Conservation (phyloP, 2,888 invertebrate genomes). For the Julus scanicus region DNA sequence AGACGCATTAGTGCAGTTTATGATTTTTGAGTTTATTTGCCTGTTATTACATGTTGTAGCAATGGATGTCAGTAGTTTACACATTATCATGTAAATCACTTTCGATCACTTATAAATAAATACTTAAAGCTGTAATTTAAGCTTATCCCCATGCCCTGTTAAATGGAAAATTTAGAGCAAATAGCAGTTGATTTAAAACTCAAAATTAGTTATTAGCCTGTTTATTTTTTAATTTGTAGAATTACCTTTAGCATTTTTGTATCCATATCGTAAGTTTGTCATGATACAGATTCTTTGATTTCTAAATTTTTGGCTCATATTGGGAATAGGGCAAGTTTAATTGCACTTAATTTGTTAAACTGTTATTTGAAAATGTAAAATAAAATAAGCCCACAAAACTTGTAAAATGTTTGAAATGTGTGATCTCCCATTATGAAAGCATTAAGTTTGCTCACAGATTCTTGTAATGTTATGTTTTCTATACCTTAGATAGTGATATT, state of each 20-base stretch:
- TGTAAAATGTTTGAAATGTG: constrained; percentile 32
- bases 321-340: not conserved
- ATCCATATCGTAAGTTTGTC: not conserved
- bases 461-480: too few relatives aligned
- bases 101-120: not conserved
- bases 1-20: not conserved
- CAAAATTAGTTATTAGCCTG: not conserved
- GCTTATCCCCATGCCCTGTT: not conserved
- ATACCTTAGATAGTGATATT: too few relatives aligned
- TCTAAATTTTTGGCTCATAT: not conserved
- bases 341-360: not conserved
- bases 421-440: not conserved
- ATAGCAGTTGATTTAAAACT: not conserved
- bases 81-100: not conserved
- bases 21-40: constrained; percentile 38
- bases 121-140: not conserved
- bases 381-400: constrained; percentile 19
- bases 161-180: not conserved
- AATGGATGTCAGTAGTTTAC: constrained; percentile 2
- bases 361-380: constrained; percentile 48
- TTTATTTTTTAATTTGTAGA: constrained; percentile 11
- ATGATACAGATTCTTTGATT: not conserved
- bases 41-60: constrained; percentile 7
- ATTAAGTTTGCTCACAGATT: too few relatives aligned
- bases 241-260: not conserved